Percentiles rank a stretch among this genome's conserved stretches.
Evolutionary conservation across 2,888 invertebrate genomes (phyloP).

Genomic region (Heliconius ethilla): DNA sequence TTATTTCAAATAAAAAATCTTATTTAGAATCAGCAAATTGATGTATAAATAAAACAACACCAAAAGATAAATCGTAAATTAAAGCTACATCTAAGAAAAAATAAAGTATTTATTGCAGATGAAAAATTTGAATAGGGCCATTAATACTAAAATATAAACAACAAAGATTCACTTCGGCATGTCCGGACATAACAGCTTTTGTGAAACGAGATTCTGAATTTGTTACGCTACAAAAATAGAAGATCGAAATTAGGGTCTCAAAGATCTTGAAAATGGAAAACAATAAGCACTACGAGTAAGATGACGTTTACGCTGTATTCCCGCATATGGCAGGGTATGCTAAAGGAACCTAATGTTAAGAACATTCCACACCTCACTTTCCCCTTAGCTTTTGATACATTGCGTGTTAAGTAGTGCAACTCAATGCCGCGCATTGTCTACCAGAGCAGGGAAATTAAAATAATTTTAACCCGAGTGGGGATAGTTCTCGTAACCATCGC

Average conservation of each 20-base stretch:
- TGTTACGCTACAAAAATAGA: conserved; percentile 40
- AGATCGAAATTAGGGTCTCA: background rate
- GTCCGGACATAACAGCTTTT: conserved; percentile 41
- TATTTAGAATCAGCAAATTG: background rate
- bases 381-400: too few species aligned
- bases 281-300: background rate
- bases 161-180: conserved; percentile 34
- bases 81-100: conserved; percentile 3
- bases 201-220: conserved; percentile 41
- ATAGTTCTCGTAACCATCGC: too few species aligned
- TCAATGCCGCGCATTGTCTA: too few species aligned
- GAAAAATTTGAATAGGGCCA: conserved; percentile 18
- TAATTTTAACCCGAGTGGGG: too few species aligned
- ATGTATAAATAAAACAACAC: background rate
- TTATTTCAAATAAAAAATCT: background rate
- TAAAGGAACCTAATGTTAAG: too few species aligned
- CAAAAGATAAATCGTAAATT: conserved; percentile 3
- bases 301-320: background rate
- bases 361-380: too few species aligned
- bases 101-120: conserved; percentile 9
- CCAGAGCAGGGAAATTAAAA: too few species aligned
- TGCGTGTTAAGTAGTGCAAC: too few species aligned
- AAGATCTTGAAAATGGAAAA: conserved; percentile 20
- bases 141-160: conserved; percentile 32
- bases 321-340: background rate